Base-by-base conservation (phyloP, 2,888 invertebrate genomes). In the Agonopterix subpropinquella region DNA sequence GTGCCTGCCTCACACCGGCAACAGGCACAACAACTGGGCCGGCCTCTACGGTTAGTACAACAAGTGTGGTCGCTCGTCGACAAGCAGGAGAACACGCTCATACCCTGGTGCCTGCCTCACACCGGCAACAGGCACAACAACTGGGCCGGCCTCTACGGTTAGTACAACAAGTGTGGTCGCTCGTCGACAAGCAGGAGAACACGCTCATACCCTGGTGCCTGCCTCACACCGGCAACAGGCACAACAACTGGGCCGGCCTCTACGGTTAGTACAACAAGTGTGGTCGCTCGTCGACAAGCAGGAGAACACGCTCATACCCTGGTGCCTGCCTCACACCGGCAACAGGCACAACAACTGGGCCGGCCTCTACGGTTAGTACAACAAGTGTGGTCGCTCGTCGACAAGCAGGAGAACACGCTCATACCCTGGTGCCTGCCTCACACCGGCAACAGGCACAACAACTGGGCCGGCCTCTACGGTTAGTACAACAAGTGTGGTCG, bases 361-460 rank as follows among this genome's bases (percentile, higher is more conserved):
- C 0, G 96, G 96, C 0, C 90, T 96, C 39, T 96, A 96, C 67
- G 96, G 89, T 89, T 50, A 53, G 53, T 53, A 87, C 60, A 83
- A 80, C 58, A 82, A 85, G 54, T 86, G 80, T 59, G 90, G 89
- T 4, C 89, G 88, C 1, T 81, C 80, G 0, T 47, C 65, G 0
- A 57, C 54, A 92, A 92, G n/a, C n/a, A n/a, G n/a, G n/a, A n/a
- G 73, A 93, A 94, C 78, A 96, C n/a, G n/a, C 83, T 96, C 53
- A 94, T 96, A 48, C 96, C 96, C 0, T 96, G 96, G 96, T 96
- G 96, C 69, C 86, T 96, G 58, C 95, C 96, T 8, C 96, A 96
- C 75, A 96, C 96, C 1, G 95, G 92, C 45, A 95, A 95, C 81
- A 77, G 95, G 11, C 95, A 96, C 77, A 95, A 95, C 79, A 89